phyloP scores from a whole-genome alignment of 35 echinoderm and acorn worm species.

The Apostichopus californicus region DNA sequence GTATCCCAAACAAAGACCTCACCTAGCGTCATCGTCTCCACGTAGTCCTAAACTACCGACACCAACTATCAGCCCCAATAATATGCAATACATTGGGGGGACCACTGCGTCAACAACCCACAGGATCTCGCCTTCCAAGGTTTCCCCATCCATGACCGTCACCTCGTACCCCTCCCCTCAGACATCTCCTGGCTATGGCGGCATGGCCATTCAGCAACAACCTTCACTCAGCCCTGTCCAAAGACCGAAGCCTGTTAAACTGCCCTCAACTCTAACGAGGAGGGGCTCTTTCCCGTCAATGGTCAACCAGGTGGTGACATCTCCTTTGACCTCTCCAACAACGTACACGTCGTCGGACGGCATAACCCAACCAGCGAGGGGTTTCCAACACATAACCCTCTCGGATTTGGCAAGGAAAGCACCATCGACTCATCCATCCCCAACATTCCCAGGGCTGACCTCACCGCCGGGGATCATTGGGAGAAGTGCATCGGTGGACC shows the following conservation, averaged over 20 bases:
- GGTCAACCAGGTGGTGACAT: conserved; percentile 29
- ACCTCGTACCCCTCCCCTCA: conserved; percentile 26
- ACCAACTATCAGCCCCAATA: conserved; percentile 25
- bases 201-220: not conserved
- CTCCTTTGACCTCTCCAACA: conserved; percentile 43
- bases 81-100: not conserved
- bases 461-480: not conserved
- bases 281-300: conserved; percentile 41
- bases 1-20: conserved; percentile 39
- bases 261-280: conserved; percentile 3
- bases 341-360: not conserved
- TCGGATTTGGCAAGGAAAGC: conserved; percentile 27
- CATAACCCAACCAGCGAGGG: not conserved
- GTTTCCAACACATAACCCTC: conserved; percentile 35
- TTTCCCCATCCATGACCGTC: conserved; percentile 10
- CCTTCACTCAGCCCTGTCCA: conserved; percentile 1
- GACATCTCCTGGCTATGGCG: not conserved
- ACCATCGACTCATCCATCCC: conserved; percentile 5
- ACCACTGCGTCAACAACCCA: not conserved
- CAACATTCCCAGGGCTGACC: not conserved
- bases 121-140: conserved; percentile 22
- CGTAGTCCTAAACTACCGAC: conserved; percentile 23
- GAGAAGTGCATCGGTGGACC: conserved; percentile 35
- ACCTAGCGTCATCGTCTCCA: not conserved
- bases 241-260: conserved; percentile 11